phyloP scores from a whole-genome alignment of 2,113 vertebrate species.

The Melierax canorus region DNA sequence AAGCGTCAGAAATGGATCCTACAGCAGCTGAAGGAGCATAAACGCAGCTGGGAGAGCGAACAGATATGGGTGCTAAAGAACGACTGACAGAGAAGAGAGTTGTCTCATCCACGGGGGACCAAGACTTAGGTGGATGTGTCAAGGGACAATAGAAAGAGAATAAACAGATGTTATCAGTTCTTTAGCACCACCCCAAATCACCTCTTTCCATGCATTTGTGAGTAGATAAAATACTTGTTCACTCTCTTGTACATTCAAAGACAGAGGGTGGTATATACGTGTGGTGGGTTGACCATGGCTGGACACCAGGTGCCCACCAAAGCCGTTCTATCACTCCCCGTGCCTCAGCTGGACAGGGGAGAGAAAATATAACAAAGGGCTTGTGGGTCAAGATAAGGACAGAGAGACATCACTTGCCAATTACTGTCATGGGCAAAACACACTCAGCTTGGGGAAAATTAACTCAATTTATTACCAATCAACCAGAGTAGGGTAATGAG shows the following conservation, averaged over 20 bases:
- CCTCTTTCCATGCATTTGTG: not conserved
- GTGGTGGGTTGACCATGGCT: no score
- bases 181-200: not conserved
- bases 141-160: not conserved
- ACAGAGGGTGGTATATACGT: not conserved
- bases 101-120: rapidly evolving
- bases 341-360: no score
- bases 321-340: no score
- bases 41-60: not conserved
- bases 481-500: no score
- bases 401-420: no score
- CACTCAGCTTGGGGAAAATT: no score
- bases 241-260: not conserved
- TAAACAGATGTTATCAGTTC: not conserved
- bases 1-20: not conserved
- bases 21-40: not conserved
- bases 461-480: no score
- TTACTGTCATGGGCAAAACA: no score
- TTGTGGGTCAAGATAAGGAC: no score
- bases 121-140: not conserved
- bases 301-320: no score
- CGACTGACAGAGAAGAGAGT: not conserved
- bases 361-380: no score
- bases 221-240: not conserved
- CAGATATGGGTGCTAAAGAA: not conserved